Base-by-base conservation (phyloP, 2,888 invertebrate genomes). In the Globia sparganii region DNA sequence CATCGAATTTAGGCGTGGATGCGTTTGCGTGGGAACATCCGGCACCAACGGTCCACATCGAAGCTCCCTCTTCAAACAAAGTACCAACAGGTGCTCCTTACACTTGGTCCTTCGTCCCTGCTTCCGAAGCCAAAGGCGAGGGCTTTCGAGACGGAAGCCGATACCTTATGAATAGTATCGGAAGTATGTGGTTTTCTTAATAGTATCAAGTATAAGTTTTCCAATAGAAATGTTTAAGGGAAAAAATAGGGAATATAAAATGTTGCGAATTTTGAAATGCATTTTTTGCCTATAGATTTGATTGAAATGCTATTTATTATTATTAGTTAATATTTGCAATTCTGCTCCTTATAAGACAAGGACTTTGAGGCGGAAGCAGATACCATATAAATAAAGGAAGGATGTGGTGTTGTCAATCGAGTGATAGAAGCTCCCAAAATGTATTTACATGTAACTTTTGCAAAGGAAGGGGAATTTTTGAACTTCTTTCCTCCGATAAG, bases 1-100 rank as follows among this genome's bases (percentile, higher is more conserved):
- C 86, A 62, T 87, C 77, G 66, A 81, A 83, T 82, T 82, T 84
- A 85, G 89, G 89, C 90, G 89, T 90, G 88, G 90, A 88, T 86
- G 86, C 89, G 85, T 87, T 89, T 88, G 90, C 95, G 95, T 95
- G 96, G 94, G 96, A 96, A 96, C 93, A 94, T 96, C 96, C 95
- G 95, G 92, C 83, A 68, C 70, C 83, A 87, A 80, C 85, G 78
- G 72, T 80, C 86, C 78, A 81, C 87, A 88, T 78, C 77, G 77
- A 70, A 56, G 71, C 71, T 77, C 87, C 86, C 88, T 87, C 75
- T 18, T 67, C 77, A 75, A 86, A 94, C 92, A 94, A 94, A 93
- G 90, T 89, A 82, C 86, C 90, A 90, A 93, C 94, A 95, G 94
- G 95, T 94, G 93, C 84, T 85, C 85, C 80, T 75, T 68, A 80